These are phyloP conservation scores for Arrhamphus sclerolepis DNA, from an alignment of 2,797 vertebrate genomes.

Conservation along the genomic window DNA sequence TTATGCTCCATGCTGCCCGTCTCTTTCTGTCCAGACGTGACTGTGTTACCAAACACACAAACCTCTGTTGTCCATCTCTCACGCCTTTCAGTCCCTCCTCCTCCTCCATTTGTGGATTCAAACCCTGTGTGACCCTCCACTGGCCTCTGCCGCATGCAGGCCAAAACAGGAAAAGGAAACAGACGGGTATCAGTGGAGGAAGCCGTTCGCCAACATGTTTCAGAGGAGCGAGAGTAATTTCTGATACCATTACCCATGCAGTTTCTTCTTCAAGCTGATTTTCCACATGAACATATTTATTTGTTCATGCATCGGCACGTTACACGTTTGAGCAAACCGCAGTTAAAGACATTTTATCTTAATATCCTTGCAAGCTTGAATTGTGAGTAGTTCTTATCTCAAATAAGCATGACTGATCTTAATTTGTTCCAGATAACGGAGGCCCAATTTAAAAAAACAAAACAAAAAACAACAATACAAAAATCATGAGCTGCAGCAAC, in stretches of 20 bases:
- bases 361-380: not conserved
- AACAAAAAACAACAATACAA: not conserved
- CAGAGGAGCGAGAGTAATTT: not conserved
- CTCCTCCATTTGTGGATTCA: constrained; percentile 64
- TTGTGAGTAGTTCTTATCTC: no score
- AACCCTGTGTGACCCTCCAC: constrained; percentile 68
- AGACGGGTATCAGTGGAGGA: constrained; percentile 69
- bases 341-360: not conserved
- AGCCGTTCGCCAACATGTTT: constrained; percentile 35
- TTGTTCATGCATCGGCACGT: not conserved
- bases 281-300: not conserved
- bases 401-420: no score
- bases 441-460: not conserved
- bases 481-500: not conserved
- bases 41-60: constrained; percentile 70
- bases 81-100: constrained; percentile 53
- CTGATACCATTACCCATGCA: not conserved
- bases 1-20: constrained; percentile 32
- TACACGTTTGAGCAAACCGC: not conserved
- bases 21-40: constrained; percentile 65
- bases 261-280: not conserved
- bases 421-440: no score
- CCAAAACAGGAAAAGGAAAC: constrained; percentile 81
- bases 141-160: constrained; percentile 44
- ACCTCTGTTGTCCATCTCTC: constrained; percentile 62